phyloP scores from a whole-genome alignment of 2,888 invertebrate genomes.

The Unio delphinus region DNA sequence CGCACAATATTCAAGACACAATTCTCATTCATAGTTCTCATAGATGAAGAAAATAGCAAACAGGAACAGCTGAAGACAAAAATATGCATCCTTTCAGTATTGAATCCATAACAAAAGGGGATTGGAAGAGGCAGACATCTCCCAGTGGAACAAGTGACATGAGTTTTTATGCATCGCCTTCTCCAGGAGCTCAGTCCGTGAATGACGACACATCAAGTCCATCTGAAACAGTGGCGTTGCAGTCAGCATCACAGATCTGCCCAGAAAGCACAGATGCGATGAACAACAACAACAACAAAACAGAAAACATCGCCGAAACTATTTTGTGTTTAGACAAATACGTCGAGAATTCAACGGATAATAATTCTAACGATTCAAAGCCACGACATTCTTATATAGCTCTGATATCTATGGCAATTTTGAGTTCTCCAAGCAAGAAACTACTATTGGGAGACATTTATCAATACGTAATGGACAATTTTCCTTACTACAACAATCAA shows the following conservation, averaged over 20 bases:
- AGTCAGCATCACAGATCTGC: slow-evolving; percentile 13
- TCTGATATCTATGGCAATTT: slow-evolving; percentile 68
- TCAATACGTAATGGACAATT: slow-evolving; percentile 65
- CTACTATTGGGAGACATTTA: slow-evolving; percentile 68
- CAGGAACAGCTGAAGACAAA: background rate
- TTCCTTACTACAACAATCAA: slow-evolving; percentile 62
- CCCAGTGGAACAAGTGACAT: background rate
- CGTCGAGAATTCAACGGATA: slow-evolving; percentile 8
- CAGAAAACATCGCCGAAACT: background rate
- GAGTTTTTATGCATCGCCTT: background rate
- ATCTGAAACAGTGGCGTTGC: slow-evolving; percentile 26
- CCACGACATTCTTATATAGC: slow-evolving; percentile 68
- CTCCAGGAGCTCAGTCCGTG: background rate
- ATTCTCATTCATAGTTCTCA: too few relatives aligned
- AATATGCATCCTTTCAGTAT: slow-evolving; percentile 37
- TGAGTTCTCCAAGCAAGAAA: slow-evolving; percentile 59
- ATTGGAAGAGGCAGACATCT: background rate
- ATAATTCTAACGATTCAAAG: slow-evolving; percentile 33
- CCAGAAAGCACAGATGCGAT: background rate
- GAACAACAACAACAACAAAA: too few relatives aligned
- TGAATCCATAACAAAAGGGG: slow-evolving; percentile 29
- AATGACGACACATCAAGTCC: background rate
- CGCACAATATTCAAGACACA: too few relatives aligned
- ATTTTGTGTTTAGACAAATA: slow-evolving; percentile 31
- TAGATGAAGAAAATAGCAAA: too few relatives aligned